Conservation (phyloP, 2,797 vertebrate genomes). For the Sylvia borin region DNA sequence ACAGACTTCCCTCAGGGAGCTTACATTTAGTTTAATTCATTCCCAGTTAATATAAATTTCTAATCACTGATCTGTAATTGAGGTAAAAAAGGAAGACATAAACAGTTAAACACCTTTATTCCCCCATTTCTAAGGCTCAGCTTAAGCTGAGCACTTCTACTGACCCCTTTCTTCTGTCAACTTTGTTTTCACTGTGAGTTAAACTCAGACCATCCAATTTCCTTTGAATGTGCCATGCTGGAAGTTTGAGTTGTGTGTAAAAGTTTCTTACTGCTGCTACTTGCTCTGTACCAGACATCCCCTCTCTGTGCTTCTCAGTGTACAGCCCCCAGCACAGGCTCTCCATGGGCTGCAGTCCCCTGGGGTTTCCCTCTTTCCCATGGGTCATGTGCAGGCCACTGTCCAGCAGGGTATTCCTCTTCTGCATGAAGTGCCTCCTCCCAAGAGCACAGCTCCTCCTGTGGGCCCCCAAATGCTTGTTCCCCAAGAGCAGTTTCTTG, state of each 20-base stretch:
- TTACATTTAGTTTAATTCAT: neutral
- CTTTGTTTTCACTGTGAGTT: neutral
- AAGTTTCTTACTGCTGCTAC: neutral
- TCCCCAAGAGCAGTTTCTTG: neutral
- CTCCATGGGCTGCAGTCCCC: neutral
- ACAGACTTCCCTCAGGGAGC: neutral
- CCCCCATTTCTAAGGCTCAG: neutral
- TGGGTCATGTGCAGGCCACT: fast-evolving
- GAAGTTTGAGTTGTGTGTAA: neutral
- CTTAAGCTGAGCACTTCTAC: neutral
- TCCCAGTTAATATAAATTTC: neutral
- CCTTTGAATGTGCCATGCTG: neutral
- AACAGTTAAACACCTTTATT: neutral
- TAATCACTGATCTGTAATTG: neutral
- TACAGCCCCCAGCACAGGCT: neutral
- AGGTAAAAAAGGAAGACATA: neutral
- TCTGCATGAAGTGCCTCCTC: neutral
- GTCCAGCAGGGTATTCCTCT: fast-evolving
- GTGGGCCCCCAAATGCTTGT: neutral
- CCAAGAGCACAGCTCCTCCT: neutral
- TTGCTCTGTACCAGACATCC: neutral
- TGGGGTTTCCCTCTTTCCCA: neutral
- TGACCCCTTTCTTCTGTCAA: neutral
- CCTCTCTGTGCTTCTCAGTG: neutral
- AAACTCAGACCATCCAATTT: neutral